phyloP scores from a whole-genome alignment of 2,888 invertebrate species.

The Lochmaea capreae region DNA sequence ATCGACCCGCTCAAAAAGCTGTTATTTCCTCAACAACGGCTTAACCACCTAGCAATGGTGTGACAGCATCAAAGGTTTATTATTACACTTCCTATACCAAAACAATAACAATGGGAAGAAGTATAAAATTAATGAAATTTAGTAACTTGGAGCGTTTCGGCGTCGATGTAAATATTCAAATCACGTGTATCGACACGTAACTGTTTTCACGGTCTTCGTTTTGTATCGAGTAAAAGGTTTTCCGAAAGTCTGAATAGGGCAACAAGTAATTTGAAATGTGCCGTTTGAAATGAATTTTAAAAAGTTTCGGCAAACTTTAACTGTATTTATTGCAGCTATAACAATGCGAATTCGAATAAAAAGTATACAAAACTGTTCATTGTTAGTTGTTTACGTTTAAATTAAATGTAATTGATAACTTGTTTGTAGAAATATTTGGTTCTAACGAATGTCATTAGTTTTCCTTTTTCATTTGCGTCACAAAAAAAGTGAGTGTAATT shows the following conservation, averaged over 20 bases:
- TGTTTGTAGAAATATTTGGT: neutral
- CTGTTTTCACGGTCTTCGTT: slow-evolving; percentile 16
- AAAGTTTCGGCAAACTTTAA: neutral
- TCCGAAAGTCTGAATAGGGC: neutral
- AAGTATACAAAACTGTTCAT: neutral
- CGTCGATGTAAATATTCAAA: slow-evolving; percentile 14
- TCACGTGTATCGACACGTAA: slow-evolving; percentile 35
- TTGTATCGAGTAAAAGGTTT: slow-evolving; percentile 10
- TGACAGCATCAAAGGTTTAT: slow-evolving; percentile 25
- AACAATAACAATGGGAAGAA: slow-evolving; percentile 38
- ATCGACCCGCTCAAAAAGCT: slow-evolving; percentile 20
- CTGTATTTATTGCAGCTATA: neutral
- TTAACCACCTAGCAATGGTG: slow-evolving; percentile 18
- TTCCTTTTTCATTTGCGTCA: too few species aligned
- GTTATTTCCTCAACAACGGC: slow-evolving; percentile 21
- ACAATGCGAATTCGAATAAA: neutral
- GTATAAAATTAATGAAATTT: slow-evolving; percentile 43
- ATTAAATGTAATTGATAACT: neutral
- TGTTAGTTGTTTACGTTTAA: neutral
- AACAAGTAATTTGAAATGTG: slow-evolving; percentile 2
- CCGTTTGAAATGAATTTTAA: neutral
- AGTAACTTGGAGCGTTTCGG: slow-evolving; percentile 20
- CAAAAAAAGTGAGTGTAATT: too few species aligned
- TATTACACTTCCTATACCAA: slow-evolving; percentile 34
- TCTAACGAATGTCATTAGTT: too few species aligned